phyloP scores from a whole-genome alignment of 2,113 vertebrate genomes.

The Mionectes macconnelli region DNA sequence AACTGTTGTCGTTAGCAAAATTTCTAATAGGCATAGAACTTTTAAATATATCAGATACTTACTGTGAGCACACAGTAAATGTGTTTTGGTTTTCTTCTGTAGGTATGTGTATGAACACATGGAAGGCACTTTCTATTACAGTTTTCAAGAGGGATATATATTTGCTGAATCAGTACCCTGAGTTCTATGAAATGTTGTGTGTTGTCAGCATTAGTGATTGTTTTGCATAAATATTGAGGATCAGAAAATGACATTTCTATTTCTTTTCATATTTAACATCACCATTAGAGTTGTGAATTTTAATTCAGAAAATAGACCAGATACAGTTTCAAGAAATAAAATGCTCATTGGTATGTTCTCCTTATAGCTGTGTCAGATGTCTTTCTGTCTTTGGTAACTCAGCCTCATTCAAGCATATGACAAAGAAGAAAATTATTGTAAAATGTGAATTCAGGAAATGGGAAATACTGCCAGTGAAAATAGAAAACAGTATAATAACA shows the following conservation, averaged over 20 bases:
- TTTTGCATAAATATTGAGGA: background rate
- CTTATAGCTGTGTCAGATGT: background rate
- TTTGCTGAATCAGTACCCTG: background rate
- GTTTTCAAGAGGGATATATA: background rate
- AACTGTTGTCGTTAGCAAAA: background rate
- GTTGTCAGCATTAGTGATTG: background rate
- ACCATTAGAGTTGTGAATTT: background rate
- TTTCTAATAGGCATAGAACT: background rate
- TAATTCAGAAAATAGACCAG: background rate
- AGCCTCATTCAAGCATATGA: background rate
- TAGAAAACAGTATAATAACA: background rate
- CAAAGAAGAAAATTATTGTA: background rate
- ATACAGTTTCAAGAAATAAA: background rate
- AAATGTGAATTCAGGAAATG: background rate
- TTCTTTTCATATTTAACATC: background rate
- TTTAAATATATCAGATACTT: background rate
- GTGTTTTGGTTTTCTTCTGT: background rate
- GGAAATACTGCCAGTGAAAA: background rate
- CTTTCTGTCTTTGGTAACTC: background rate
- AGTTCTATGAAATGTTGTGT: background rate
- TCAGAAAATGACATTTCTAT: background rate
- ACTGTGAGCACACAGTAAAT: background rate
- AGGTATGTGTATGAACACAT: background rate
- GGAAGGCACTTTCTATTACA: background rate
- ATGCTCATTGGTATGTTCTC: background rate